Evolutionary conservation across 2,888 invertebrate species (phyloP).

Genomic region (Adelphocoris suturalis): DNA sequence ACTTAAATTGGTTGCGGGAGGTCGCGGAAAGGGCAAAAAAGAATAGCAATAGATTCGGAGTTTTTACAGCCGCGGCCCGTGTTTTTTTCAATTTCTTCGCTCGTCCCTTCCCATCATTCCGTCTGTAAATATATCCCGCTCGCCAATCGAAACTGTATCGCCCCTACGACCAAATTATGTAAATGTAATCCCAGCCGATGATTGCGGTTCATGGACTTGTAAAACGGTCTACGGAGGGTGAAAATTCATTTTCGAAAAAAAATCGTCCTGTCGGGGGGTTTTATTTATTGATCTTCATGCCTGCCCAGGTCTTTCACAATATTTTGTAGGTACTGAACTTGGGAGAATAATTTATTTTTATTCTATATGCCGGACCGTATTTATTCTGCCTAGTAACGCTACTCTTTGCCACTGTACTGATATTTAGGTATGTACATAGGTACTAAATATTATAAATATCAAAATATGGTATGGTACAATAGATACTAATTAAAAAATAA

Average conservation of each 20-base stretch:
- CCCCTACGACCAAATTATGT: slow-evolving; percentile 2
- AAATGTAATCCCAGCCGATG: slow-evolving; percentile 3
- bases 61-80: neutral
- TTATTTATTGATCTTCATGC: too few relatives aligned
- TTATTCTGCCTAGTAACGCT: too few relatives aligned
- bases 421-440: too few relatives aligned
- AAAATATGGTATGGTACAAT: too few relatives aligned
- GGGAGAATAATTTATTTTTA: too few relatives aligned
- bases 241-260: slow-evolving; percentile 2
- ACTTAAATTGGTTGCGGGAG: neutral
- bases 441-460: too few relatives aligned
- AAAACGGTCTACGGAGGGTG: neutral
- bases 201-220: slow-evolving; percentile 7
- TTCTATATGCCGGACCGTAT: too few relatives aligned
- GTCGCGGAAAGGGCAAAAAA: neutral
- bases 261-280: too few relatives aligned
- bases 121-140: neutral
- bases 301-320: too few relatives aligned
- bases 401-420: too few relatives aligned
- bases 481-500: too few relatives aligned
- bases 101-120: neutral
- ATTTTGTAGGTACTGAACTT: too few relatives aligned
- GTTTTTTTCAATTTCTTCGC: slow-evolving; percentile 13
- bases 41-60: neutral
- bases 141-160: slow-evolving; percentile 20